phyloP scores from a whole-genome alignment of 2,797 vertebrate genomes.

The Phataginus tricuspis region DNA sequence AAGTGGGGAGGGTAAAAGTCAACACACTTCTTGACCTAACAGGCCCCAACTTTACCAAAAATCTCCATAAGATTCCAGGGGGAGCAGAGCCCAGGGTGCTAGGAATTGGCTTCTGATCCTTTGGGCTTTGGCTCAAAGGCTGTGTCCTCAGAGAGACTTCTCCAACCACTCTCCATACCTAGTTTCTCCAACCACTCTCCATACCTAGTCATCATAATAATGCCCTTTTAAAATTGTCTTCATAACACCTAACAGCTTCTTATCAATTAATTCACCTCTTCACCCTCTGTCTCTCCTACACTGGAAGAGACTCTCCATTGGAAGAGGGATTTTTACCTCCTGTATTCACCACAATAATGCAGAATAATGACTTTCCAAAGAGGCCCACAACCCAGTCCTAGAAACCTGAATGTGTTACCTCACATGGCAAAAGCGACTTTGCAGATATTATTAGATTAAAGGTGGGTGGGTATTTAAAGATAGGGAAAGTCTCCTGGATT shows the following conservation, averaged over 20 bases:
- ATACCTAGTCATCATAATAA: not conserved
- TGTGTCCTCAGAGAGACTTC: not conserved
- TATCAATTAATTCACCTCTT: not conserved
- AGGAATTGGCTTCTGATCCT: not conserved
- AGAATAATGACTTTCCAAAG: not conserved
- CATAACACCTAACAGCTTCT: not conserved
- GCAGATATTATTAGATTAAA: not conserved
- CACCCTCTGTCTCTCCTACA: not conserved
- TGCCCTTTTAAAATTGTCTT: not conserved
- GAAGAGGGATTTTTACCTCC: not conserved
- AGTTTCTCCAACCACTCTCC: not conserved
- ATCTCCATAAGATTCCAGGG: not conserved
- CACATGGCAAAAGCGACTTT: not conserved
- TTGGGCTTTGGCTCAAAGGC: not conserved
- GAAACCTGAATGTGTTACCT: not conserved
- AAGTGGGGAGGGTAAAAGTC: not conserved
- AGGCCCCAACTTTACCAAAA: not conserved
- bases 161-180: not conserved
- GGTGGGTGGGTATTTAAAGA: not conserved
- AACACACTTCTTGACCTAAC: constrained; percentile 3
- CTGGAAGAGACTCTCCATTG: not conserved
- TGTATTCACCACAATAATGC: not conserved
- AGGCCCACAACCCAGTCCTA: not conserved
- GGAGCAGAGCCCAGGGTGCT: not conserved
- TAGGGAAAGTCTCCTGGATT: not conserved